Base-by-base conservation (phyloP, 92 coral and sea anemone species). In the Blastomussa wellsi region DNA sequence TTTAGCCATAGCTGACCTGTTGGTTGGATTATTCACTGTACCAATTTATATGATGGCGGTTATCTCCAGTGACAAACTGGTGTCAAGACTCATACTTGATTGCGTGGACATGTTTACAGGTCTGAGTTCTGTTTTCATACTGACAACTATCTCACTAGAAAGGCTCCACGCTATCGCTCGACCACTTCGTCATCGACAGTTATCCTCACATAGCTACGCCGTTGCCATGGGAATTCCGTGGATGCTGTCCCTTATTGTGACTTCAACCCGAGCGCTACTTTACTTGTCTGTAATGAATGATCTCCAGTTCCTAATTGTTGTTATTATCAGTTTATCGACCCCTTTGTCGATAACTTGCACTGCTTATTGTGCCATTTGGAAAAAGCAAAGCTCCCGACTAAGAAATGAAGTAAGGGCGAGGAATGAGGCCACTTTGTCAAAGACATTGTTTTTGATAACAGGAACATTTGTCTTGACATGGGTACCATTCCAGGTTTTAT, bases 1-100 rank as follows among this genome's bases (percentile, higher is more conserved):
- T 70, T 86, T 91, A 79, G 88, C 92, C 57, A 59, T 90, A 24
- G 92, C 94, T 51, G 94, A 91, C 72, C 73, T 91, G 3, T n/a
- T 85, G 80, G 92, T 91, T 49, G 92, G 94, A 17, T 59, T 79
- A 36, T 20, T 88, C 0, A 59, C 92, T 0, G 47, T 90, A 19
- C 94, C 94, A 0, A 53, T 84, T 26, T 82, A 81, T 72, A 82
- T 88, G 42, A 48, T 69, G 8, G 0, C 2, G 1, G 68, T 70
- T 39, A 55, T 33, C 28, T 53, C 82, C 4, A 74, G 62, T 32
- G 62, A 42, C 38, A 60, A 2, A 0, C 65, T 19, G 26, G 26
- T 48, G 24, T 0, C 49, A 5, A 17, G 29, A 24, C 44, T 66
- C 11, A 19, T 13, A 11, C 81, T n/a, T 22, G 29, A 22, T 15